phyloP scores from a whole-genome alignment of 2,113 vertebrate genomes.

The Urocolius indicus region DNA sequence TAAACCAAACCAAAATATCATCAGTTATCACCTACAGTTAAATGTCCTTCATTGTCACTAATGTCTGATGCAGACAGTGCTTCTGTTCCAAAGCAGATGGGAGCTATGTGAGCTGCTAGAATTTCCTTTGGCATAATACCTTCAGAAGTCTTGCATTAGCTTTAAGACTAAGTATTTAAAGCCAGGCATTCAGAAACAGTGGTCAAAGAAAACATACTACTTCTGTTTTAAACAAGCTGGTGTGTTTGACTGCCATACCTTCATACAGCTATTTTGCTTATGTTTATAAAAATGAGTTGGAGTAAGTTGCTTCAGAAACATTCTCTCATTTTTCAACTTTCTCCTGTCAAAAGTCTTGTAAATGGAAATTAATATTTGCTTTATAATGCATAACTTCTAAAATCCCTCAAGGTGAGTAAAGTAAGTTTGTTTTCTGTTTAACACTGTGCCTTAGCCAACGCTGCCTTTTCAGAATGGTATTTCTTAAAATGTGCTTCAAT shows the following conservation, averaged over 20 bases:
- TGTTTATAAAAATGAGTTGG: background rate
- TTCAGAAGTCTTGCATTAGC: background rate
- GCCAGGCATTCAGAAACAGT: background rate
- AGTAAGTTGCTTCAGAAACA: background rate
- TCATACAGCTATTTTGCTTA: background rate
- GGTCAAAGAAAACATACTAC: background rate
- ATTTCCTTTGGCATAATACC: background rate
- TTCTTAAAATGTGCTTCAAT: background rate
- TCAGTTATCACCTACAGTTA: background rate
- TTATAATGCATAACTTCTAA: background rate
- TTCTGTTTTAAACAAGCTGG: background rate
- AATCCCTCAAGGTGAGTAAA: background rate
- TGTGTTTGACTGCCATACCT: background rate
- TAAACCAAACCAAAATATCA: background rate
- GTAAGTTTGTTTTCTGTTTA: background rate
- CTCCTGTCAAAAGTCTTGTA: background rate
- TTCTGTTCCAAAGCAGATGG: constrained; percentile 2
- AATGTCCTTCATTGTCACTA: background rate
- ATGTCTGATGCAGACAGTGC: background rate
- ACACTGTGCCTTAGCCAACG: background rate
- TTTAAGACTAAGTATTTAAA: background rate
- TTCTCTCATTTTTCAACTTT: background rate
- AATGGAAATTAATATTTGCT: background rate
- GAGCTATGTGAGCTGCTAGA: background rate
- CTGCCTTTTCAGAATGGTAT: background rate